phyloP scores from a whole-genome alignment of 2,113 vertebrate species.

The Lophochroa leadbeateri region DNA sequence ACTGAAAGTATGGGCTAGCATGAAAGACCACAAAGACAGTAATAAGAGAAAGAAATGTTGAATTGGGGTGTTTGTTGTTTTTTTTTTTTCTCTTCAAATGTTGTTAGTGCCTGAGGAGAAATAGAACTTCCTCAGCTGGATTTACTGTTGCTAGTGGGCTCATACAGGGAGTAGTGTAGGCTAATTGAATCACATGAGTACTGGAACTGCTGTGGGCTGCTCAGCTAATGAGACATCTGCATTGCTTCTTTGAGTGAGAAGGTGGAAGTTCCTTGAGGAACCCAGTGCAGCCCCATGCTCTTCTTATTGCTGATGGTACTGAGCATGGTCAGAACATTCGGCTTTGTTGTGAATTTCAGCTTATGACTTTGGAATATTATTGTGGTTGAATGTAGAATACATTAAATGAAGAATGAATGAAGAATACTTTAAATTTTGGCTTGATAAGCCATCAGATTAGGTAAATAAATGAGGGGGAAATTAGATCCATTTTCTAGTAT shows the following conservation, averaged over 20 bases:
- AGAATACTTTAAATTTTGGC: background rate
- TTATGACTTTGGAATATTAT: background rate
- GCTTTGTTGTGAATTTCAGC: background rate
- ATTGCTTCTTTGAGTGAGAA: background rate
- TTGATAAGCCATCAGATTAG: background rate
- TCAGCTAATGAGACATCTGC: background rate
- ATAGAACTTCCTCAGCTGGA: background rate
- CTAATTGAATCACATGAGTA: background rate
- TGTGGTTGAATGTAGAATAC: background rate
- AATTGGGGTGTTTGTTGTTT: background rate
- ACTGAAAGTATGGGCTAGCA: background rate
- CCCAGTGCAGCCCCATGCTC: background rate
- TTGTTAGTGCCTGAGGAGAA: background rate
- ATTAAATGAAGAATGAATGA: background rate
- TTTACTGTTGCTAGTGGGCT: background rate
- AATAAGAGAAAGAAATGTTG: background rate
- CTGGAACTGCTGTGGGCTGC: background rate
- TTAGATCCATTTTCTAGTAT: background rate
- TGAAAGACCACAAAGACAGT: background rate
- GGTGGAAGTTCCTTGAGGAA: background rate
- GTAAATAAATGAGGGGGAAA: background rate
- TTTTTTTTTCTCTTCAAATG: background rate
- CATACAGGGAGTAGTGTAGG: background rate
- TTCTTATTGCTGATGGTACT: background rate
- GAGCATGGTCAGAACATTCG: background rate